These are phyloP conservation scores for Hiodon alosoides DNA, from an alignment of 2,113 vertebrate genomes.

Conservation along the genomic window DNA sequence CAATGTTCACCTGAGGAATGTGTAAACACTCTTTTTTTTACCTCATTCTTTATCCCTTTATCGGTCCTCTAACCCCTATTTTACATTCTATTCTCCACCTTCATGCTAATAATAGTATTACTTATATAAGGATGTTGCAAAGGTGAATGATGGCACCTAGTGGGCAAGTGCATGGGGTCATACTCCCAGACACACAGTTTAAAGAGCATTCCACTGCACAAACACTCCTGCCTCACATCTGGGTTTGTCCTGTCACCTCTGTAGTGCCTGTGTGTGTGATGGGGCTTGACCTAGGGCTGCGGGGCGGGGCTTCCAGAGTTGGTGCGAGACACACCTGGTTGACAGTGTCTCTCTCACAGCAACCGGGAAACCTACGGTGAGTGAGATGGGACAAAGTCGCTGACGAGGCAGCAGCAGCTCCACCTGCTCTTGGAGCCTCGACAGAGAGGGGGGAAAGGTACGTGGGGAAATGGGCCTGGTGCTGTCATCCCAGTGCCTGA, in stretches of 20 bases:
- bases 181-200: not conserved
- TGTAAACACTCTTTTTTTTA: constrained; percentile 10
- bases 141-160: no score
- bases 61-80: not conserved
- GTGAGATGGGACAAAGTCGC: not conserved
- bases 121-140: not conserved
- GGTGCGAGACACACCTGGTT: not conserved
- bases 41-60: not conserved
- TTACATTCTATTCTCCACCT: constrained; percentile 2
- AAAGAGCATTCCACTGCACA: not conserved
- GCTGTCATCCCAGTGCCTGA: not conserved
- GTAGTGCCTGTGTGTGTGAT: no score
- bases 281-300: not conserved
- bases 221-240: no score
- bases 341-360: no score
- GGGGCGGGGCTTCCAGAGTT: not conserved
- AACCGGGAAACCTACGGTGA: no score
- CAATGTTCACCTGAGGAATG: constrained; percentile 18
- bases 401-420: not conserved
- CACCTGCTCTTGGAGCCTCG: not conserved
- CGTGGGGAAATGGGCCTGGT: not conserved
- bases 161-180: not conserved
- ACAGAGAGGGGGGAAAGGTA: not conserved
- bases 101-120: not conserved
- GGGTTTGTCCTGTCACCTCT: no score